phyloP scores from a whole-genome alignment of 2,888 invertebrate species.

The Tachystola acroxantha region DNA sequence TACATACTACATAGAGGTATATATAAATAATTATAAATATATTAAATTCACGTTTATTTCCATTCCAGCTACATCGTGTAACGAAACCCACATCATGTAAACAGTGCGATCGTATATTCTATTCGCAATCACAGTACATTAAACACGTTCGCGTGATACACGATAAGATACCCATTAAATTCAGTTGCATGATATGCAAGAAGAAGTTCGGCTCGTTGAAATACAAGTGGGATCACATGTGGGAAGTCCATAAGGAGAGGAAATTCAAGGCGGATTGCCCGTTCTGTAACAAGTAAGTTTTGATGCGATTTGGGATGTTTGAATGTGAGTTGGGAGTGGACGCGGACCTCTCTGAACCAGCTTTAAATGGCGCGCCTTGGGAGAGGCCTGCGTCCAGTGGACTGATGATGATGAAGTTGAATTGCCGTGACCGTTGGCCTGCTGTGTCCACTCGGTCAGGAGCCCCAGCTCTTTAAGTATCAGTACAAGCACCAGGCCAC shows the following conservation, averaged over 20 bases:
- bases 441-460: too few species aligned
- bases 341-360: too few species aligned
- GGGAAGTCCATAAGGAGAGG: constrained; percentile 33
- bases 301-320: too few species aligned
- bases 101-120: constrained; percentile 27
- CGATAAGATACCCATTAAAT: not conserved
- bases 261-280: constrained; percentile 38
- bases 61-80: constrained; percentile 25
- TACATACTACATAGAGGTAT: too few species aligned
- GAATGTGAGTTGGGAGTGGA: too few species aligned
- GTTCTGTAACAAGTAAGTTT: constrained; percentile 22
- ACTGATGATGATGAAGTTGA: too few species aligned
- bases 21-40: not conserved
- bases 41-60: too few species aligned
- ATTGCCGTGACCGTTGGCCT: too few species aligned
- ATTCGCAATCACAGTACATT: constrained; percentile 14
- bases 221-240: constrained; percentile 44
- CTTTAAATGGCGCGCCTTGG: too few species aligned
- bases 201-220: constrained; percentile 15
- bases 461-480: too few species aligned
- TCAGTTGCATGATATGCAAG: constrained; percentile 19
- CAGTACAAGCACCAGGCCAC: too few species aligned
- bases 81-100: constrained; percentile 24
- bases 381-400: too few species aligned
- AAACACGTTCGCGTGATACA: constrained; percentile 23